Conservation (phyloP, 1,140 invertebrate genomes). For the Solenopsis fugax region DNA sequence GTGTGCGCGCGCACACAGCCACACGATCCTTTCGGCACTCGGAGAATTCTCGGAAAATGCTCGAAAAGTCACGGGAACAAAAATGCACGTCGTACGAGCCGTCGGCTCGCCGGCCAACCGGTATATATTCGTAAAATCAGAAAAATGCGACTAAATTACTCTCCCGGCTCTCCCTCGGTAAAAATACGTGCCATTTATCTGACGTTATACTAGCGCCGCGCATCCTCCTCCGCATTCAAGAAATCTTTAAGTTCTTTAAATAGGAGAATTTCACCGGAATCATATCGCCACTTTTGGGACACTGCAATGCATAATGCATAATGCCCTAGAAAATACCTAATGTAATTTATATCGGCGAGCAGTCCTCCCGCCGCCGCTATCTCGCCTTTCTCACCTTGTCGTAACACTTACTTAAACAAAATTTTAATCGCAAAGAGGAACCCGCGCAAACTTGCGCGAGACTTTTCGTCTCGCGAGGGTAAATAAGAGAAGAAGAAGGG, state of each 20-base stretch:
- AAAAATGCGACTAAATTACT: slow-evolving; percentile 55
- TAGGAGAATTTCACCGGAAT: background rate
- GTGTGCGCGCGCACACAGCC: too few relatives aligned
- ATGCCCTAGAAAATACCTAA: background rate
- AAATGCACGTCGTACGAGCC: slow-evolving; percentile 19
- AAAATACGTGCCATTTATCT: slow-evolving; percentile 47
- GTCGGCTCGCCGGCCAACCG: slow-evolving; percentile 24
- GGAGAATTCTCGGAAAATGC: slow-evolving; percentile 39
- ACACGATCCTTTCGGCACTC: slow-evolving; percentile 36
- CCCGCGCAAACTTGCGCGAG: background rate
- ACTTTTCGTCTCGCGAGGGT: background rate
- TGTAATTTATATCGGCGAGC: slow-evolving; percentile 30
- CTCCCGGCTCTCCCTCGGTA: background rate
- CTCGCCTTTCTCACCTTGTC: background rate
- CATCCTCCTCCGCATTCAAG: background rate
- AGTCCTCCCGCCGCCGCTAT: background rate
- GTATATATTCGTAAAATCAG: slow-evolving; percentile 38
- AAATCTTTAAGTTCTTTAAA: slow-evolving; percentile 29
- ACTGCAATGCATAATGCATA: background rate
- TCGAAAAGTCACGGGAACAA: slow-evolving; percentile 39
- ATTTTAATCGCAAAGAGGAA: slow-evolving; percentile 2
- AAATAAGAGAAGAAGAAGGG: background rate
- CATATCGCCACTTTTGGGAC: background rate
- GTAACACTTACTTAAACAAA: slow-evolving; percentile 16
- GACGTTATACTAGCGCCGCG: slow-evolving; percentile 22